Conservation (phyloP, 1,140 invertebrate species). For the Bilobella aurantiaca region DNA sequence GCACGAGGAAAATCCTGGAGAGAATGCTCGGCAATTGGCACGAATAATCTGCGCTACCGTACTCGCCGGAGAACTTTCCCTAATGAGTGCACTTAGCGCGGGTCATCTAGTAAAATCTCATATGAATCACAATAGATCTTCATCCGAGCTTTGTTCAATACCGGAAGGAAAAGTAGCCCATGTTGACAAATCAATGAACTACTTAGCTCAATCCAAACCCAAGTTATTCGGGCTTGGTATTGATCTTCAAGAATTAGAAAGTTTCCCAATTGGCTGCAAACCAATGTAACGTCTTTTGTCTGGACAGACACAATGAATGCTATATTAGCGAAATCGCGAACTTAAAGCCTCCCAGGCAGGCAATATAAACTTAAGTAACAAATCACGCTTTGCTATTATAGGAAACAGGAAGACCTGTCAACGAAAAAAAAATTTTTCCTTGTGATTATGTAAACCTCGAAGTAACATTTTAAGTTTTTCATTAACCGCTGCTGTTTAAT, state of each 20-base stretch:
- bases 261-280: conserved; percentile 13
- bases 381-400: too few species aligned
- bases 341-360: too few species aligned
- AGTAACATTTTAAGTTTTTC: too few species aligned
- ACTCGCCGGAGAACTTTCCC: conserved; percentile 88
- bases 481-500: too few species aligned
- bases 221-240: not conserved
- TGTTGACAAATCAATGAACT: not conserved
- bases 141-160: not conserved
- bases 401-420: too few species aligned
- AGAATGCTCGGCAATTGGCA: conserved; percentile 80
- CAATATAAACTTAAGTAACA: too few species aligned
- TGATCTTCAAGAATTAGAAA: conserved; percentile 7
- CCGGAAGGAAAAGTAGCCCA: not conserved
- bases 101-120: conserved; percentile 95
- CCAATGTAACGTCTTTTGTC: not conserved
- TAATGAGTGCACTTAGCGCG: conserved; percentile 73
- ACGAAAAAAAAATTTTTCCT: too few species aligned
- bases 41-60: conserved; percentile 90
- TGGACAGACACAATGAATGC: too few species aligned
- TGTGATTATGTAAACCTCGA: too few species aligned
- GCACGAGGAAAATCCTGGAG: conserved; percentile 51
- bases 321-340: too few species aligned
- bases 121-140: conserved; percentile 68
- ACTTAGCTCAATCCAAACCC: not conserved